Conservation (phyloP, 2,113 vertebrate genomes). For the Eulemur macaco region DNA sequence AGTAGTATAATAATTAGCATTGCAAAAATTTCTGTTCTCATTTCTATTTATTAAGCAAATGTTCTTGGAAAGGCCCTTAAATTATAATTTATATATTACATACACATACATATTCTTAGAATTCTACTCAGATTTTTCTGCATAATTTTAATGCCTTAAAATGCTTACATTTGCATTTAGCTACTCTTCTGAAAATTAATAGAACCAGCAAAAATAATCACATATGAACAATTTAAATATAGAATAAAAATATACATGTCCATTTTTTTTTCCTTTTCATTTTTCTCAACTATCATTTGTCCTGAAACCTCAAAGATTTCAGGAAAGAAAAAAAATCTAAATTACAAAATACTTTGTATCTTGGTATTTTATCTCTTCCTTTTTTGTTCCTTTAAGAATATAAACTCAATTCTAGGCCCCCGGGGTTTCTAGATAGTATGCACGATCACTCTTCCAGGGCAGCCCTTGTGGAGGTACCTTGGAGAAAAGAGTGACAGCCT, state of each 20-base stretch:
- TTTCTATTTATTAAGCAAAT: constrained; percentile 71
- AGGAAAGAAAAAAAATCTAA: background rate
- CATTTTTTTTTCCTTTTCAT: constrained; percentile 11
- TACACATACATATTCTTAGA: constrained; percentile 57
- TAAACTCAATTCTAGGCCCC: background rate
- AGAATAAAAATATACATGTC: background rate
- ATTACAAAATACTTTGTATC: background rate
- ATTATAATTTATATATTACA: constrained; percentile 59
- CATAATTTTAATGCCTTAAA: constrained; percentile 55
- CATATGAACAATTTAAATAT: constrained; percentile 48
- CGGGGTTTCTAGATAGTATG: accelerated
- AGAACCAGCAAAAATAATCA: constrained; percentile 48
- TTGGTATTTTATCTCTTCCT: background rate
- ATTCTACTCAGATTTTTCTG: constrained; percentile 47
- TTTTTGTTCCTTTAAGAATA: background rate
- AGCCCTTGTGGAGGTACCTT: too few relatives aligned
- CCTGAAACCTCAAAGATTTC: background rate
- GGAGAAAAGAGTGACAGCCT: background rate
- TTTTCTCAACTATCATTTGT: background rate
- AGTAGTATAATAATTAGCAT: constrained; percentile 37
- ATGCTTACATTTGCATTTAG: constrained; percentile 57
- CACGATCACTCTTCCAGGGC: background rate
- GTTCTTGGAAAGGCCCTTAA: constrained; percentile 68
- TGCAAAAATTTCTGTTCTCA: constrained; percentile 53
- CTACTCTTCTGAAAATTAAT: constrained; percentile 62